Evolutionary conservation across 2,888 invertebrate genomes (phyloP).

Genomic region (Aporophyla lueneburgensis): DNA sequence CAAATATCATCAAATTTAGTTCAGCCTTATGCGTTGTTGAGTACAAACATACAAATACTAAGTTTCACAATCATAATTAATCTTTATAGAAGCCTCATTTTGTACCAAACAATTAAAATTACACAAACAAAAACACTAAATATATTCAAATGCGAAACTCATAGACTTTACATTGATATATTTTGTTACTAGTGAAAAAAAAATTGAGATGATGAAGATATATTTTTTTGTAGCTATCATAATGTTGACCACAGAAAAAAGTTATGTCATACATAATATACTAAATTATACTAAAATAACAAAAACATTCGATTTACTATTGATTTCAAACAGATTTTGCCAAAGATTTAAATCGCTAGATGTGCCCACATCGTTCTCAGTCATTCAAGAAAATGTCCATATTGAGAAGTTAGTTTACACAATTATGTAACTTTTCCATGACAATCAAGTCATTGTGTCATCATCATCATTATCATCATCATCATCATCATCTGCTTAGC

Average conservation of each 20-base stretch:
- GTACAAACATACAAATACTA: neutral
- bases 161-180: neutral
- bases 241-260: neutral
- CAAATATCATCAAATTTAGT: neutral
- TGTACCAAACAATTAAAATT: slow-evolving; percentile 29
- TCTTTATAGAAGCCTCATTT: neutral
- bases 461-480: too few species aligned
- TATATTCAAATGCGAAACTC: slow-evolving; percentile 25
- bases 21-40: neutral
- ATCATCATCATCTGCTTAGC: too few species aligned
- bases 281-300: slow-evolving; percentile 11
- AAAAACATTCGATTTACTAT: slow-evolving; percentile 1
- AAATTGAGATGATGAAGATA: neutral
- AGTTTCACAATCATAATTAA: neutral
- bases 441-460: neutral
- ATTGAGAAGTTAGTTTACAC: neutral
- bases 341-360: neutral
- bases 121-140: neutral
- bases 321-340: slow-evolving; percentile 12
- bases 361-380: too few species aligned
- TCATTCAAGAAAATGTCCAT: neutral
- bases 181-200: slow-evolving; percentile 1
- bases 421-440: neutral
- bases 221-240: neutral
- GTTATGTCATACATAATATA: neutral